A percentile compares a stretch with the other conserved stretches of the same genome.
Evolutionary conservation across 2,888 invertebrate species (phyloP).

Genomic region (Watsonalla binaria): DNA sequence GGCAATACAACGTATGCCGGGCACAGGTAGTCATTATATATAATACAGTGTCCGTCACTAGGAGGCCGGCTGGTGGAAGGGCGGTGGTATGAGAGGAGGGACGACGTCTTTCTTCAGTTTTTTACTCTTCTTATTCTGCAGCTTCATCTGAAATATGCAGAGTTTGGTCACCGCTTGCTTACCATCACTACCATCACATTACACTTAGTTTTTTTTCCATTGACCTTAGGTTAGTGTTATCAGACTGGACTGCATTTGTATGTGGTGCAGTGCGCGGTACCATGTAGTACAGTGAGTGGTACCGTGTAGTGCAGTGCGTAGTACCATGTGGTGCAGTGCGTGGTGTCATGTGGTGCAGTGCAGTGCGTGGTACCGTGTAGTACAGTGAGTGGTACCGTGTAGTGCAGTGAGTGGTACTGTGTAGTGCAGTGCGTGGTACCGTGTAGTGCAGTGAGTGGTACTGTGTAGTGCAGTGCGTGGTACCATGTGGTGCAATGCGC

Average conservation of each 20-base stretch:
- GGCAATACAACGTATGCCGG: too few relatives aligned
- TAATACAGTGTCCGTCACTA: not conserved
- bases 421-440: conserved; percentile 53
- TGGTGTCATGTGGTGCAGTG: not conserved
- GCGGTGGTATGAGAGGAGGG: conserved; percentile 11
- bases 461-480: not conserved
- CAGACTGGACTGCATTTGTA: too few relatives aligned
- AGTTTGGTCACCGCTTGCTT: not conserved
- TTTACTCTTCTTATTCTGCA: conserved; percentile 45
- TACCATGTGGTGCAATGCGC: not conserved
- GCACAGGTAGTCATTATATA: too few relatives aligned
- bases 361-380: not conserved
- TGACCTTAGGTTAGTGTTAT: too few relatives aligned
- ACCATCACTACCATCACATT: too few relatives aligned
- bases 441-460: conserved; percentile 17
- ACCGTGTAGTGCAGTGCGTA: not conserved
- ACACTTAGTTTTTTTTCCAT: too few relatives aligned
- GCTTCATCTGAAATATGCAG: conserved; percentile 39
- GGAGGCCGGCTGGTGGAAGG: not conserved
- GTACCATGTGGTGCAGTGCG: not conserved
- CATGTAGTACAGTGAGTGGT: not conserved
- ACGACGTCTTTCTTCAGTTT: conserved; percentile 31
- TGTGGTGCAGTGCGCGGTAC: not conserved
- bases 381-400: conserved; percentile 43
- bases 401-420: conserved; percentile 63